Conservation (phyloP, 37 sponge, comb jelly and placozoan genomes). For the Theonella swinhoei region DNA sequence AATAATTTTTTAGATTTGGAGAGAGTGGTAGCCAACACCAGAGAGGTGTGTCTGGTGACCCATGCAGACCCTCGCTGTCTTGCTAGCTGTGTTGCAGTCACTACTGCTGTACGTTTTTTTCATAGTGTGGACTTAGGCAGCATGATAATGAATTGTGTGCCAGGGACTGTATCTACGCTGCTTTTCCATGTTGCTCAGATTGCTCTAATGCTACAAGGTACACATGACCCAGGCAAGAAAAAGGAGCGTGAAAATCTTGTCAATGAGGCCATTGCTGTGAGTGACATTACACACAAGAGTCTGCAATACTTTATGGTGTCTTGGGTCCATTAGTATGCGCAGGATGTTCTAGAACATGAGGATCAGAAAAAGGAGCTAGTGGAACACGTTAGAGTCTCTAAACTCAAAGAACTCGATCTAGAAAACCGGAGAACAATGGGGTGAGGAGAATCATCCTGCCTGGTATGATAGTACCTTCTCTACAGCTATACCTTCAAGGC, state of each 20-base stretch:
- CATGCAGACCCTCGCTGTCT: slow-evolving; percentile 93
- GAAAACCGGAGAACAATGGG: slow-evolving; percentile 69
- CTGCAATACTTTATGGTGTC: no score
- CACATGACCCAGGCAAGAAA: slow-evolving; percentile 43
- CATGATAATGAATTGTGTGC: background rate
- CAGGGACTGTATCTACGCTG: no score
- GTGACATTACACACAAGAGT: no score
- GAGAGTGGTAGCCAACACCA: slow-evolving; percentile 72
- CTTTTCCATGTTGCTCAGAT: slow-evolving; percentile 35
- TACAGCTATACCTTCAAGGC: slow-evolving; percentile 87
- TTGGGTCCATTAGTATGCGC: slow-evolving; percentile 55
- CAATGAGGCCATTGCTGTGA: slow-evolving; percentile 36
- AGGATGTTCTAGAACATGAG: slow-evolving; percentile 37
- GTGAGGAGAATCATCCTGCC: background rate
- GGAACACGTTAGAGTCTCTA: slow-evolving; percentile 35
- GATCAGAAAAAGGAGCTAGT: slow-evolving; percentile 68
- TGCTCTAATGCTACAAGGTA: slow-evolving; percentile 80
- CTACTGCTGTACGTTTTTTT: slow-evolving; percentile 77
- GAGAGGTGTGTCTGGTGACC: slow-evolving; percentile 59
- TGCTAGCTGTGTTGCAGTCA: slow-evolving; percentile 87
- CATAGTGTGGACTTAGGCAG: background rate
- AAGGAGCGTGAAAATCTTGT: slow-evolving; percentile 44
- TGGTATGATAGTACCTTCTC: background rate
- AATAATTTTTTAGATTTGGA: slow-evolving; percentile 54
- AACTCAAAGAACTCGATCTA: slow-evolving; percentile 58